phyloP scores from a whole-genome alignment of 2,113 vertebrate species.

The Urocitellus parryii region DNA sequence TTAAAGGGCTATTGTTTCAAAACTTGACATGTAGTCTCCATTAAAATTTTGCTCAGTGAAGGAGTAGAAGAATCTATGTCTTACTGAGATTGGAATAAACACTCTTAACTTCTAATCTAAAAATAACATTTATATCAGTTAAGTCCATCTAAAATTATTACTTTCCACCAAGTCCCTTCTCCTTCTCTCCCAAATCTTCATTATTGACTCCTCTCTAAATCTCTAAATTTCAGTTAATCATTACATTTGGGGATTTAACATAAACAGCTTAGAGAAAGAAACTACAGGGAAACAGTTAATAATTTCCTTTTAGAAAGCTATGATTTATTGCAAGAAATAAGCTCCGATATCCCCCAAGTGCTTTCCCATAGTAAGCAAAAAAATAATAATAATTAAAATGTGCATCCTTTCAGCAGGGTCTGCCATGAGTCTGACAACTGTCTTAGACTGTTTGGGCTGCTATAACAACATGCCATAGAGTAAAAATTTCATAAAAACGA shows the following conservation, averaged over 20 bases:
- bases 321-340: background rate
- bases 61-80: background rate
- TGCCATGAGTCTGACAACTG: background rate
- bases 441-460: background rate
- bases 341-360: no score
- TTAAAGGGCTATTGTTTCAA: background rate
- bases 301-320: background rate
- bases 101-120: background rate
- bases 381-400: background rate
- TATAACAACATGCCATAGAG: no score
- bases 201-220: background rate
- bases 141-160: background rate
- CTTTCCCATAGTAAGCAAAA: background rate
- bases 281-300: background rate
- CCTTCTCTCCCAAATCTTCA: background rate
- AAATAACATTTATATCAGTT: background rate
- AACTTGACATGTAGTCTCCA: background rate
- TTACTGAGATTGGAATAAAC: background rate
- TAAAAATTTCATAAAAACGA: no score
- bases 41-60: background rate
- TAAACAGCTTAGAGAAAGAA: background rate
- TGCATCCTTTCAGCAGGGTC: background rate
- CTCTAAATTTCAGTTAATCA: background rate
- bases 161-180: background rate
- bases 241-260: background rate